Base-by-base conservation (phyloP, 2,888 invertebrate species). In the Lithophane semibrunnea region DNA sequence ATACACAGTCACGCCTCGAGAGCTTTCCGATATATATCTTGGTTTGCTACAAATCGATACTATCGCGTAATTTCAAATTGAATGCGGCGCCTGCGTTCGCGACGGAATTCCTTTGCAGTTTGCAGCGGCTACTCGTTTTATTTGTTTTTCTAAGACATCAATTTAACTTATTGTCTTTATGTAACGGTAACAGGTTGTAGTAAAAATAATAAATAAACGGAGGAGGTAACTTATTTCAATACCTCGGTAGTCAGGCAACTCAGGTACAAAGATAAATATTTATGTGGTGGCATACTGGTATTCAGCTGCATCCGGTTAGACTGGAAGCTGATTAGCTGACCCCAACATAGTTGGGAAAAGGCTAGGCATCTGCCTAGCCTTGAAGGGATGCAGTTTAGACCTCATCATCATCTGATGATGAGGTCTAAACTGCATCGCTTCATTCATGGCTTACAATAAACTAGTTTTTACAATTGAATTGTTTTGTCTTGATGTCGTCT, bases 1-100 rank as follows among this genome's bases (percentile, higher is more conserved):
- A 94, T 91, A 90, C 90, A 84, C 88, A 92, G 94, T 94, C 94
- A 94, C 94, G 94, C 91, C 91, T 90, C 90, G 90, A 92, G 90
- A 92, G 91, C 88, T 90, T 89, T 86, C 84, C 88, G 92, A 92
- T 91, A 87, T 86, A 85, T 80, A 88, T 89, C 89, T 89, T 79
- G 85, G 86, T 86, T 89, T 84, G 84, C 79, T 87, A 83, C 81
- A 82, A 86, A 88, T 87, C 86, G 90, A 91, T 91, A 89, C 83
- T 76, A 91, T 92, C 90, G 75, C 73, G 73, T 81, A 81, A 76
- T 80, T 84, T 83, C 37, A 72, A 86, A 88, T 84, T 83, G 76
- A 81, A 85, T 79, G 79, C 71, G 78, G 83, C 78, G 86, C 75
- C 74, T 69, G 75, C 77, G 73, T 16, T 66, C 68, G 76, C 77